A percentile compares a stretch with the other conserved stretches of the same genome.
These are phyloP conservation scores for Scaptomyza graminum DNA, from an alignment of 1,140 invertebrate genomes.

Conservation along the genomic window DNA sequence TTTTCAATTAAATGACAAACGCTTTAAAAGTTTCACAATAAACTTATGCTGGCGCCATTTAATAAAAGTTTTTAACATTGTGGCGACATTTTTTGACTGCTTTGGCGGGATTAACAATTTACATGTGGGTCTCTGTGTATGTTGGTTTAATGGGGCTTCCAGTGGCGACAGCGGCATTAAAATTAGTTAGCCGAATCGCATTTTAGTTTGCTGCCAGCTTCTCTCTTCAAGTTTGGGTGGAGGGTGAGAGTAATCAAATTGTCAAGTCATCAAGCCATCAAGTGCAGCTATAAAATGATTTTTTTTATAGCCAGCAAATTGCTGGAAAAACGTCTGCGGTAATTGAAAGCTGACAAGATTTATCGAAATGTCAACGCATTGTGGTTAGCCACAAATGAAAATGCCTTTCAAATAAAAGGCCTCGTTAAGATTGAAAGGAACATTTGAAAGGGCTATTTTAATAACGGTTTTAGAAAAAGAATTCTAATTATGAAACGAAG, in stretches of 20 bases:
- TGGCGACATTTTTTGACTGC: conserved; percentile 35
- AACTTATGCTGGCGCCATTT: conserved; percentile 37
- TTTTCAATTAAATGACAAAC: conserved; percentile 63
- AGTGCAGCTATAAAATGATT: conserved; percentile 44
- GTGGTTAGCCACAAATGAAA: conserved; percentile 16
- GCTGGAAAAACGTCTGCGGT: conserved; percentile 27
- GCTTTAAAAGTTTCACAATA: conserved; percentile 44
- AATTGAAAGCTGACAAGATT: conserved; percentile 38
- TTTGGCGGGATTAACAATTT: conserved; percentile 20
- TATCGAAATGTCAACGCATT: conserved; percentile 26
- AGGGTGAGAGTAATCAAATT: conserved; percentile 50
- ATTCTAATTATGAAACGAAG: too few relatives aligned
- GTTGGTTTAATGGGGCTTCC: conserved; percentile 13
- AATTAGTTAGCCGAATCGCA: conserved; percentile 65
- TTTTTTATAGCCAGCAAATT: conserved; percentile 47
- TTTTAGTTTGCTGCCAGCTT: conserved; percentile 45
- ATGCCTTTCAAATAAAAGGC: background rate
- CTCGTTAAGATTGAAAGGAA: background rate
- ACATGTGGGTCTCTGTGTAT: conserved; percentile 3
- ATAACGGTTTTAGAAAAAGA: background rate
- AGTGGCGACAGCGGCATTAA: conserved; percentile 38
- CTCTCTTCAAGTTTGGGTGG: too few relatives aligned
- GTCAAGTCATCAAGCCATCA: conserved; percentile 40
- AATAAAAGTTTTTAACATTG: conserved; percentile 62
- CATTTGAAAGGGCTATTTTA: background rate